Evolutionary conservation across 1,140 invertebrate species (phyloP).

Genomic region (Trypoxylus dichotomus): DNA sequence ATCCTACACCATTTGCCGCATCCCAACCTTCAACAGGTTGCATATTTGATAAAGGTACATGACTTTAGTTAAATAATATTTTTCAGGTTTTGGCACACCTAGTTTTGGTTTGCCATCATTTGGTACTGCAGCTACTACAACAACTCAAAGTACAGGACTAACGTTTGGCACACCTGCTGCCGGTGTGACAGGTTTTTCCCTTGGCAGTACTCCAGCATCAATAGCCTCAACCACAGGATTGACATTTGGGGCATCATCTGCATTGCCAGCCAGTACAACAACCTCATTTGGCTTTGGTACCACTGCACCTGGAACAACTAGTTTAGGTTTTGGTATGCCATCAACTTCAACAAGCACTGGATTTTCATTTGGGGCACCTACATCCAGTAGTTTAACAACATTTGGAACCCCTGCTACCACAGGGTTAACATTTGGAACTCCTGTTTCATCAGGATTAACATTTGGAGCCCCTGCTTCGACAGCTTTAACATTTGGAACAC

Average conservation of each 20-base stretch:
- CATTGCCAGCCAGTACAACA: conserved; percentile 27
- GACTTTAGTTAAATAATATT: not conserved
- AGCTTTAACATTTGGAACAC: conserved; percentile 37
- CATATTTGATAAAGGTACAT: not conserved
- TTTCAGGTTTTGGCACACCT: conserved; percentile 14
- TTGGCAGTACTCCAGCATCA: conserved; percentile 25
- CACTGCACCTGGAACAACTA: conserved; percentile 4
- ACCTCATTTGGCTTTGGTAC: conserved; percentile 33
- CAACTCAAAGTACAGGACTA: conserved; percentile 31
- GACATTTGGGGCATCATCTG: conserved; percentile 1
- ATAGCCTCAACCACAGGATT: conserved; percentile 26
- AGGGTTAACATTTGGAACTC: conserved; percentile 39
- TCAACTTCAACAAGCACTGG: conserved; percentile 35
- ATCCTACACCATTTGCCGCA: conserved; percentile 23
- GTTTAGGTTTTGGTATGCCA: conserved; percentile 33
- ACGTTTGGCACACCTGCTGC: conserved; percentile 37
- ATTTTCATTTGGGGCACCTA: conserved; percentile 44
- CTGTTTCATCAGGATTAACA: conserved; percentile 35
- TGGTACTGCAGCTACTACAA: conserved; percentile 33
- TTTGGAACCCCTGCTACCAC: conserved; percentile 35
- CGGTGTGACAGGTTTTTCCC: conserved; percentile 28
- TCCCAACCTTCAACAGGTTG: conserved; percentile 21
- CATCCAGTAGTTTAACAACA: conserved; percentile 38
- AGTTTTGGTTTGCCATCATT: conserved; percentile 15
- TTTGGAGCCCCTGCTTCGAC: conserved; percentile 43